Evolutionary conservation across 1,140 invertebrate genomes (phyloP).

Genomic region (Drosophila sulfurigaster): DNA sequence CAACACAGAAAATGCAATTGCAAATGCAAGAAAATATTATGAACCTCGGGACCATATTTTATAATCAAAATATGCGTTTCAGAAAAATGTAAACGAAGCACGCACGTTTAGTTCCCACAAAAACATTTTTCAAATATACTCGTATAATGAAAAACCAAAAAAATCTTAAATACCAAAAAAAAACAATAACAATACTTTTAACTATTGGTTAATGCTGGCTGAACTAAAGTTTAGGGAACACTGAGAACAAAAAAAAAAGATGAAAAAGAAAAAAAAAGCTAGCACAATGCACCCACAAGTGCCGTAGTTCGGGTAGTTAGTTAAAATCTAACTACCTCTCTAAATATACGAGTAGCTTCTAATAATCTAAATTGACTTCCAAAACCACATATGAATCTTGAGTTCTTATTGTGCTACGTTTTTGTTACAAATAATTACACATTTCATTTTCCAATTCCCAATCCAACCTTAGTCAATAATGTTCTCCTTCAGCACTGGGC

Average conservation of each 20-base stretch:
- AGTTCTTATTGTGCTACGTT: constrained; percentile 41
- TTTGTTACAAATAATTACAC: constrained; percentile 19
- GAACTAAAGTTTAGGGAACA: constrained; percentile 69
- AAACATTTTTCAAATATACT: constrained; percentile 46
- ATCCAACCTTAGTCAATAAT: not conserved
- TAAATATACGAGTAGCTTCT: constrained; percentile 35
- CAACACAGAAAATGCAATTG: constrained; percentile 32
- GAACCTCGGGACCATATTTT: constrained; percentile 84
- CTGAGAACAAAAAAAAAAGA: constrained; percentile 18
- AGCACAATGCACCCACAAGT: constrained; percentile 51
- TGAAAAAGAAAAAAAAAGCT: constrained; percentile 12
- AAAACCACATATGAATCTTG: constrained; percentile 35
- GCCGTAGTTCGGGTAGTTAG: constrained; percentile 49
- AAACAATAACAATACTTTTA: constrained; percentile 38
- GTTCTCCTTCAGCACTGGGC: constrained; percentile 53
- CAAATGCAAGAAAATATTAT: constrained; percentile 64
- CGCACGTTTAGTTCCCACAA: constrained; percentile 61
- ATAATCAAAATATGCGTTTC: constrained; percentile 85
- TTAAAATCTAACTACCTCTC: constrained; percentile 14
- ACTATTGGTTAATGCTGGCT: constrained; percentile 52
- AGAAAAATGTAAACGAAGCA: constrained; percentile 58
- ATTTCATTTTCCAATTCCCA: constrained; percentile 5
- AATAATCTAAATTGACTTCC: constrained; percentile 76
- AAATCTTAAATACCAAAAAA: constrained; percentile 1
- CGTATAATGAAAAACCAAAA: constrained; percentile 16